Base-by-base conservation (phyloP, 2,113 vertebrate species). In the Microcebus griseorufus region DNA sequence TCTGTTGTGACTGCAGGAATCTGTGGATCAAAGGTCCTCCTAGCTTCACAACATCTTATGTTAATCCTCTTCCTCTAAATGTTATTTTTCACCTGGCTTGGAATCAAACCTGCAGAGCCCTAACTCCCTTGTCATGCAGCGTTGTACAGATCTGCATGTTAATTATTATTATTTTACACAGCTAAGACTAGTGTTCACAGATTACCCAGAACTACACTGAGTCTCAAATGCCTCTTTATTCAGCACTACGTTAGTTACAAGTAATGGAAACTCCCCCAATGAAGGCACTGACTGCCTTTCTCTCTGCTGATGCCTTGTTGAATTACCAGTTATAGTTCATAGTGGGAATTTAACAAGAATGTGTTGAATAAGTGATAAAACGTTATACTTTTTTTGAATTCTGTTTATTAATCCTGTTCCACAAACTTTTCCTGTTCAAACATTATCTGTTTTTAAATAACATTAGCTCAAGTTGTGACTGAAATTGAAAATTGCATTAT, bases 81-180 rank as follows among this genome's bases (percentile, higher is more conserved):
- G 48, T 58, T n/a, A 27, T 90, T 94, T 88, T 62, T 91, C 79
- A 51, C 90, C 67, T 93, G 93, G 45, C 89, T 93, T n/a, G 7
- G 39, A 79, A 79, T 82, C 78, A 94, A 88, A 42, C 23, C 1
- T 25, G 22, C n/a, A 80, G 73, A 95, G 60, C 5, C 62, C 13
- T 23, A 48, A 27, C 4, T 93, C 39, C 34, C 67, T 62, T 85
- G 29, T 85, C 86, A 13, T 34, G 75, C 9, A 34, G 72, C 0
- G 20, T 70, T 72, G 95, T 76, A 72, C 39, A 78, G 65, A 82
- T 78, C 48, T 18, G 18, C 53, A 45, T 22, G 60, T 79, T 85
- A 85, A 93, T 91, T 86, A 75, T 42, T 29, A 25, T n/a, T 62
- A 17, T 75, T 78, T 88, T 37, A 91, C 65, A 27, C 29, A 73